Conservation (phyloP, 1,140 invertebrate species). For the Camponotus floridanus region DNA sequence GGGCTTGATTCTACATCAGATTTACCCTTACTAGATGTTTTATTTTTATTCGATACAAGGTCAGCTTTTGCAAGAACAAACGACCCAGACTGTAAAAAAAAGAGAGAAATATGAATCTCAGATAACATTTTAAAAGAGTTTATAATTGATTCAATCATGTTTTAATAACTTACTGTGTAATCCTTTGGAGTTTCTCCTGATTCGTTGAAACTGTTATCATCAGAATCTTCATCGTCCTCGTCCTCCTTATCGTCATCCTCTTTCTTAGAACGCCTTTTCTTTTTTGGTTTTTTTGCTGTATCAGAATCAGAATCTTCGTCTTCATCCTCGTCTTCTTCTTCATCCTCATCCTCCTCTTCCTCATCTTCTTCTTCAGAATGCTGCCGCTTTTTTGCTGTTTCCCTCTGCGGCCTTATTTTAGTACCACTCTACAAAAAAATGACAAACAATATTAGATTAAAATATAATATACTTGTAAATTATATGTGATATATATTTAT, state of each 20-base stretch:
- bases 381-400: conserved; percentile 82
- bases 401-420: conserved; percentile 83
- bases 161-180: conserved; percentile 80
- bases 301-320: conserved; percentile 83
- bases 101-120: conserved; percentile 9
- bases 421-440: conserved; percentile 70
- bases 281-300: conserved; percentile 82
- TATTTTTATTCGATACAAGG: conserved; percentile 81
- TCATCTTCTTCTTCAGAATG: conserved; percentile 84
- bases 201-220: conserved; percentile 84
- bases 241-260: conserved; percentile 86
- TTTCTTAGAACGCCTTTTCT: conserved; percentile 82
- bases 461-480: no score
- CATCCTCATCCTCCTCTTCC: conserved; percentile 84
- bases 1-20: conserved; percentile 79
- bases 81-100: conserved; percentile 88
- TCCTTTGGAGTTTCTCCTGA: conserved; percentile 84
- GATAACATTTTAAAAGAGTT: background rate
- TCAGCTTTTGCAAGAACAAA: conserved; percentile 90
- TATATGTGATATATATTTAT: no score
- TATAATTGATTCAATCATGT: background rate
- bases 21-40: conserved; percentile 38
- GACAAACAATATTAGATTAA: background rate
- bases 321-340: conserved; percentile 83
- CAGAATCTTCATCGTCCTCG: conserved; percentile 85